Percentiles rank a stretch among this genome's conserved stretches.
These are phyloP conservation scores for Theocolax elegans DNA, from an alignment of 1,140 invertebrate species.

Conservation along the genomic window DNA sequence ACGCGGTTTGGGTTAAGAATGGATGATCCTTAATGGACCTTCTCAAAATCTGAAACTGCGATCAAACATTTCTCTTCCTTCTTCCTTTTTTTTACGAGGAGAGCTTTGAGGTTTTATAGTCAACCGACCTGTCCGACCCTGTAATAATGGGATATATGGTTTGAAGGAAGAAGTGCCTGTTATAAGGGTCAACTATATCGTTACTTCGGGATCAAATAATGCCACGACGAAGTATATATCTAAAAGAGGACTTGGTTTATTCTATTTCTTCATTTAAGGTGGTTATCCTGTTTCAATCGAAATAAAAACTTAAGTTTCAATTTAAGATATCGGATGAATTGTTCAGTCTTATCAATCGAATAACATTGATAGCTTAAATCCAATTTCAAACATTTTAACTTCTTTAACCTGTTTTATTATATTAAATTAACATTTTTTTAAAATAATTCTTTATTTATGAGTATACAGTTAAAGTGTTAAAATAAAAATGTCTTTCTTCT, in stretches of 20 bases:
- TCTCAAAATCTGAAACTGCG: slow-evolving; percentile 14
- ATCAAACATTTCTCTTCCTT: slow-evolving; percentile 2
- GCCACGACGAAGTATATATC: background rate
- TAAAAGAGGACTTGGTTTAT: background rate
- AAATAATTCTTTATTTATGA: too few species aligned
- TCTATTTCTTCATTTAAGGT: background rate
- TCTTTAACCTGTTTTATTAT: too few species aligned
- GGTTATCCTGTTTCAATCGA: too few species aligned
- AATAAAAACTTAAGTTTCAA: too few species aligned
- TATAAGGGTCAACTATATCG: background rate
- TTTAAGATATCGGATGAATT: too few species aligned
- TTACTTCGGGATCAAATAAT: background rate
- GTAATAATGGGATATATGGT: background rate
- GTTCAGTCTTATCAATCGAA: background rate
- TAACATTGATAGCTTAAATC: too few species aligned
- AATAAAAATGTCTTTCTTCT: too few species aligned
- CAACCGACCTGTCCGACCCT: background rate
- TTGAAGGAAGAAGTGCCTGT: background rate
- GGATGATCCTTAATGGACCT: background rate
- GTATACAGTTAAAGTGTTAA: too few species aligned
- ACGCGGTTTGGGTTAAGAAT: background rate
- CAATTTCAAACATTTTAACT: too few species aligned
- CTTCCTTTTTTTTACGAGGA: background rate
- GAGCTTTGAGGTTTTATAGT: slow-evolving; percentile 6
- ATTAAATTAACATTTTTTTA: too few species aligned